Base-by-base conservation (phyloP, 2,113 vertebrate genomes). In the Zosterops japonicus region DNA sequence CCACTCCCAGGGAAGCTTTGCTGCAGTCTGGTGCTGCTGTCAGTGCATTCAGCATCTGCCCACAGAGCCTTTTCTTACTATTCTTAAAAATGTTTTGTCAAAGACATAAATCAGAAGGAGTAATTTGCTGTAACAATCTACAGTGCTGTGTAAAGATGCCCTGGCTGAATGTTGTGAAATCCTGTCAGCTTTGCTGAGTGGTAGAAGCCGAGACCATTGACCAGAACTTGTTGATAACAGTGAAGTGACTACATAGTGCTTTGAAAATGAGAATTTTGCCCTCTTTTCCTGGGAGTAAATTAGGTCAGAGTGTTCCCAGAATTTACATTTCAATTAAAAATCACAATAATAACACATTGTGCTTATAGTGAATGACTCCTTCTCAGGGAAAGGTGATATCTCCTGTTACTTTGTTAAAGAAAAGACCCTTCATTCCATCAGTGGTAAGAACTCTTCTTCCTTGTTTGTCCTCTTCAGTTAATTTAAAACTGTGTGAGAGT, bases 291-390 rank as follows among this genome's bases (percentile, higher is more conserved):
- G 95, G 93, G 95, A 98, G 97, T 98, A 98, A 98, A 98, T 98
- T 98, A 98, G 98, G 98, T 98, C 98, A 98, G 96, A 97, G 98
- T 98, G 98, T 98, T 99, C 98, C 98, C 98, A 98, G 98, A 99
- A 99, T 99, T 99, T 99, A 99, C 99, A 99, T 99, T 99, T 99
- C 98, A 99, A 99, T 99, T 99, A 99, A 99, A 98, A 98, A 98
- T 99, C 98, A 98, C 98, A 98, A 98, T 99, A 99, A 99, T 98
- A 99, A 99, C 97, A 98, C 99, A 99, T 99, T 99, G 99, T 99
- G 98, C 98, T 97, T 98, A 98, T 97, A 96, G 97, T 98, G 98
- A 98, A 98, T 98, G 98, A 98, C 98, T 98, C 98, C 97, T 97
- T 98, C 97, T 97, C 95, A 93, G 97, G 97, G 99, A 98, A 99